Base-by-base conservation (phyloP, 2,113 vertebrate genomes). In the Catharus minimus region DNA sequence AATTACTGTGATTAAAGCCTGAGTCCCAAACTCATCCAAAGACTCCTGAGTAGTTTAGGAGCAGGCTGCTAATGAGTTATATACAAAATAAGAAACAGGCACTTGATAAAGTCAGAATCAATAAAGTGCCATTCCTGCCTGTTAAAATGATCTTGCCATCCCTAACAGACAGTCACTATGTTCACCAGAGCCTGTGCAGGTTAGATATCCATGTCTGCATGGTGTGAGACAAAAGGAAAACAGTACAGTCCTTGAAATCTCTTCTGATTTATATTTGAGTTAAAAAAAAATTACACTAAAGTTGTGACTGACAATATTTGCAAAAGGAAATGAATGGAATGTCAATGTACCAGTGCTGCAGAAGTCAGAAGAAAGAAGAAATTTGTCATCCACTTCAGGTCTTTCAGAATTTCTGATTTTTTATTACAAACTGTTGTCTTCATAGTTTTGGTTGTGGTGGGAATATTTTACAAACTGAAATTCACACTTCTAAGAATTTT, bases 1-100 rank as follows among this genome's bases (percentile, higher is more conserved):
- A 96, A 96, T 97, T 96, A 95, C 94, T 92, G 74, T 94, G 93
- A 96, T 96, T 96, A 95, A 93, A 93, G 87, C 64, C 92, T 1
- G 4, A 72, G 71, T 92, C 83, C 91, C 92, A 75, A 89, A 88
- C 53, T 60, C 82, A 94, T 73, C 75, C 73, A 81, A 88, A 85
- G 86, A 65, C 76, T 96, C 86, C 10, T 0, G 12, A 80, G 82
- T 73, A 52, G 50, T 91, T 96, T 87, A 96, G 79, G 64, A 93
- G 68, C 2, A 3, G 90, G 52, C 89, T 86, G 83, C 82, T 93
- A 95, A 91, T 2, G 36, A 94, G 91, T 89, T 83, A 86, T 41
- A 96, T 32, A 52, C 88, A 94, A 95, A 95, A 56, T 30, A 86
- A 84, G 47, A 82, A 79, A 85, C 81, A 73, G 74, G 83, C 89